Base-by-base conservation (phyloP, 2,888 invertebrate species). In the Glaucopsyche alexis region DNA sequence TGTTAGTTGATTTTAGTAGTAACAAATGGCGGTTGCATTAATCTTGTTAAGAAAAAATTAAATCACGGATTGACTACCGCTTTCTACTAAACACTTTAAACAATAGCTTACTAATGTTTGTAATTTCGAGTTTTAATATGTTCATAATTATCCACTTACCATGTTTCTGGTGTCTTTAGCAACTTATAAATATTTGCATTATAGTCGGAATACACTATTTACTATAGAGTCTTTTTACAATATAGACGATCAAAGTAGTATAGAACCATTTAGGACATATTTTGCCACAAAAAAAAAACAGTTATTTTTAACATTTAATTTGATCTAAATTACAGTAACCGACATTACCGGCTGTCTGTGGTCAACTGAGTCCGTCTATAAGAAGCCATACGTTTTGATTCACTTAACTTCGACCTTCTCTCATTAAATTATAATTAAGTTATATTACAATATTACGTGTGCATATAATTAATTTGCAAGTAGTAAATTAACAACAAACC, bases 371-470 rank as follows among this genome's bases (percentile, higher is more conserved):
- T 45, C 8, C 16, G 47, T 49, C 47, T 47, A 19, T 69, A 19
- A 29, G 69, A 69, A 69, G 69, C 69, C 69, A 7, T 49, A 69
- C 19, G 16, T 19, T 49, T 19, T 16, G 47, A 47, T 69, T 69
- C 47, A 49, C 47, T 69, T 67, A 69, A 47, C 69, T 13, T 69
- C 49, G 47, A 49, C 69, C 69, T 69, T 69, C 47, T 1, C 45
- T 69, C 7, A 49, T 69, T 69, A 47, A 2, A 69, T 69, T 69
- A 69, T 69, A 69, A 69, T 69, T 69, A 49, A 69, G 29, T 69
- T 69, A 69, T 7, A 69, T 45, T 45, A 45, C 19, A 16, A 19
- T 47, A 29, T 69, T 49, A 38, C 69, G 47, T 69, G 19, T 29
- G 7, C 11, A 60, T 38, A 60, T 55, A 9, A 55, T 38, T 14